phyloP scores from a whole-genome alignment of 2,888 invertebrate species.

The Agrilus biguttatus region DNA sequence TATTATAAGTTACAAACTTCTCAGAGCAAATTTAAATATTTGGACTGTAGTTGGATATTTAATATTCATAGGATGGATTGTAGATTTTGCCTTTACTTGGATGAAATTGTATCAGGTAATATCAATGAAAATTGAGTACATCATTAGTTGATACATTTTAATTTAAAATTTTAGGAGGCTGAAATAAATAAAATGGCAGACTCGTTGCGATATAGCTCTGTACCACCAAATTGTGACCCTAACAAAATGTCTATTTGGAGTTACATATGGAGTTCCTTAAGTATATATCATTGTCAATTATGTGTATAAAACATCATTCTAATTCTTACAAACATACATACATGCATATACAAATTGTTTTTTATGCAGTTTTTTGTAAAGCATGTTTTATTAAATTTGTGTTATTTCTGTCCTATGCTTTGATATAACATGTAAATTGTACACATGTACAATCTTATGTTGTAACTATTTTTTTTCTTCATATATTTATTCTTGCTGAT shows the following conservation, averaged over 20 bases:
- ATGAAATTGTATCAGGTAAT: constrained; percentile 9
- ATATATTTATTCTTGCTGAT: too few relatives aligned
- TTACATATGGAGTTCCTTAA: constrained; percentile 5
- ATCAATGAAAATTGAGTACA: not conserved
- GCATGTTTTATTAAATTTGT: too few relatives aligned
- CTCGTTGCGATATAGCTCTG: constrained; percentile 3
- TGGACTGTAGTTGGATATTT: constrained; percentile 9
- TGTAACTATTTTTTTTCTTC: too few relatives aligned
- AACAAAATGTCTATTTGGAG: constrained; percentile 6
- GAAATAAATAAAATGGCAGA: constrained; percentile 11
- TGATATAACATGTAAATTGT: too few relatives aligned
- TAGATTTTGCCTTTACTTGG: constrained; percentile 11
- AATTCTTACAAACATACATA: too few relatives aligned
- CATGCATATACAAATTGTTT: too few relatives aligned
- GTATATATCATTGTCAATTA: constrained; percentile 3
- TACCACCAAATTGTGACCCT: constrained; percentile 9
- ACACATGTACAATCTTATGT: too few relatives aligned
- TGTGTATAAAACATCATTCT: too few relatives aligned
- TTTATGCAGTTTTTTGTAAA: too few relatives aligned
- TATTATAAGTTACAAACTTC: constrained; percentile 8
- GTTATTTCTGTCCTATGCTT: too few relatives aligned
- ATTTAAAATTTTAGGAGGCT: constrained; percentile 6
- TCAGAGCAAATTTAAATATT: constrained; percentile 9
- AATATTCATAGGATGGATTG: constrained; percentile 9
- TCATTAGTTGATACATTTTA: not conserved